These are phyloP conservation scores for Porites lutea DNA, from an alignment of 64 coral and sea anemone species.

Conservation along the genomic window DNA sequence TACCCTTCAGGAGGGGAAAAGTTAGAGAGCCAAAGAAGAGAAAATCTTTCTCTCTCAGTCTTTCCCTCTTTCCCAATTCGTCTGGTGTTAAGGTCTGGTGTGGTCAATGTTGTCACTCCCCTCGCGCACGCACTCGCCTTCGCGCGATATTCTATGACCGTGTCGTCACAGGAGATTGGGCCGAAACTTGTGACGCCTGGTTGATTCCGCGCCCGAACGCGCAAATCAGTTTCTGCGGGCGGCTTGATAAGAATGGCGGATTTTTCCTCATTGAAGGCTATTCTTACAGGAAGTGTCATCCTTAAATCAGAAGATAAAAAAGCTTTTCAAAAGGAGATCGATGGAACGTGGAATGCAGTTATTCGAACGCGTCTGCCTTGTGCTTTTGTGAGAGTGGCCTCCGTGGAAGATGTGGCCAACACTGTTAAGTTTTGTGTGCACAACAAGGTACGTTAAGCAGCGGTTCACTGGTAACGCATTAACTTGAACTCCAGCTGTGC, in stretches of 20 bases:
- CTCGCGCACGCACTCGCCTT: no score
- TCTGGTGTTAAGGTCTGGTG: no score
- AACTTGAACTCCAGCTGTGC: not conserved
- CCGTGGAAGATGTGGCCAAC: conserved; percentile 35
- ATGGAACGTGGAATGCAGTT: conserved; percentile 54
- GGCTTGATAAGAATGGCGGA: not conserved
- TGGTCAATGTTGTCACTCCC: no score
- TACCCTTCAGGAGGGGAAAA: no score
- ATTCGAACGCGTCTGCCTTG: conserved; percentile 2
- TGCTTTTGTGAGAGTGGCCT: conserved; percentile 43
- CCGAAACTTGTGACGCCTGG: no score
- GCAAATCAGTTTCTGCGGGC: not conserved
- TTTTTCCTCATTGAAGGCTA: conserved; percentile 24
- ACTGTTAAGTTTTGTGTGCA: conserved; percentile 57
- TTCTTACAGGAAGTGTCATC: conserved; percentile 41
- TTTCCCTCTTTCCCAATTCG: no score
- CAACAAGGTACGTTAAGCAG: conserved; percentile 27
- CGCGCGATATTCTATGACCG: no score
- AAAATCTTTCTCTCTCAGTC: no score
- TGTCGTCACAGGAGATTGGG: no score
- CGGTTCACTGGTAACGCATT: not conserved
- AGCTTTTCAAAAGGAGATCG: conserved; percentile 36
- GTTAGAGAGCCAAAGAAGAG: no score
- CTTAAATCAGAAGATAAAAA: conserved; percentile 10
- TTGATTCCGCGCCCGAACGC: no score